phyloP scores from a whole-genome alignment of 35 echinoderm and acorn worm species.

The Heliocidaris tuberculata region DNA sequence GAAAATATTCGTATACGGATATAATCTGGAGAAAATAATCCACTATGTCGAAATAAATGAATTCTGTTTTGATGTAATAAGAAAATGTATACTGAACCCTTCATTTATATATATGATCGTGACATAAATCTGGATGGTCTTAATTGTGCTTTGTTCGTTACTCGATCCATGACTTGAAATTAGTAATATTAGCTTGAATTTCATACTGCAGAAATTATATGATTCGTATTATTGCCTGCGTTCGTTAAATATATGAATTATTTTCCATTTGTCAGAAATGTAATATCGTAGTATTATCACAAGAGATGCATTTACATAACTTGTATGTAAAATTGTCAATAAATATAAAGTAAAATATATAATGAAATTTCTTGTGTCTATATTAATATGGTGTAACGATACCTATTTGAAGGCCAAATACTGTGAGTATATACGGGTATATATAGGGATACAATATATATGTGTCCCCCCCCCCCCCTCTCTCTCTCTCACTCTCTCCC shows the following conservation, averaged over 20 bases:
- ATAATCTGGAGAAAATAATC: too few species aligned
- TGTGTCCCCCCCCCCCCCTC: constrained; percentile 57
- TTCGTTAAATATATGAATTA: background rate
- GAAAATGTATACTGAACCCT: too few species aligned
- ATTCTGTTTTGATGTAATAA: too few species aligned
- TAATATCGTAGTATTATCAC: background rate
- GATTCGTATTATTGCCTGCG: background rate
- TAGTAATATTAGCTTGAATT: background rate
- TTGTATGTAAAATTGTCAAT: background rate
- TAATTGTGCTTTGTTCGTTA: too few species aligned
- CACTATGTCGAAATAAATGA: too few species aligned
- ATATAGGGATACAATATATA: constrained; percentile 55
- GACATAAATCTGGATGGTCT: too few species aligned
- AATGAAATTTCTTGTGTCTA: background rate
- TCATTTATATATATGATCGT: too few species aligned
- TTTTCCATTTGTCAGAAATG: background rate
- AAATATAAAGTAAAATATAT: background rate
- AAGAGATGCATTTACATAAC: background rate
- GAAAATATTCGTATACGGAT: too few species aligned
- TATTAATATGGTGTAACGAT: constrained; percentile 53
- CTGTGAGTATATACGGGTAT: constrained; percentile 49
- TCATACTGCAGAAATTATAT: background rate
- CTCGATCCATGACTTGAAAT: too few species aligned
- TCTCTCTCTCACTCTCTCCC: background rate
- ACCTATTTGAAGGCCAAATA: constrained; percentile 66